Evolutionary conservation across 2,797 vertebrate genomes (phyloP).

Genomic region (Perodicticus potto): DNA sequence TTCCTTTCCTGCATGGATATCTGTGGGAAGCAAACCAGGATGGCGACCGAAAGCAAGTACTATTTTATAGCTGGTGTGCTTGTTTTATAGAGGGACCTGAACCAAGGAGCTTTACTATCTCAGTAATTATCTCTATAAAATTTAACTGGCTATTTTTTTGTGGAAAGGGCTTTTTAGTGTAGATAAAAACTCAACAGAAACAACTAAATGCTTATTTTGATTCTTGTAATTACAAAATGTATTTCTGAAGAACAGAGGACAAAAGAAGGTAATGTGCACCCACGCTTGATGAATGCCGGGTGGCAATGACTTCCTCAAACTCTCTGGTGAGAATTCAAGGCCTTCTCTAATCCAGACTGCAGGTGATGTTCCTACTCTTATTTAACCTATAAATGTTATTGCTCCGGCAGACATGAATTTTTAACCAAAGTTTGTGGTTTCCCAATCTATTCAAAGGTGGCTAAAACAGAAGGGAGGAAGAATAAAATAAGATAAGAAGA

Average conservation of each 20-base stretch:
- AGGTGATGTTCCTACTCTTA: background rate
- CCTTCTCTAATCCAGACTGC: background rate
- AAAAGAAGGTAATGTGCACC: background rate
- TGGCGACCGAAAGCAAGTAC: background rate
- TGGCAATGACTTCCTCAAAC: background rate
- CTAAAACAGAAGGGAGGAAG: background rate
- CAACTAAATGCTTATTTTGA: slow-evolving; percentile 33
- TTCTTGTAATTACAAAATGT: background rate
- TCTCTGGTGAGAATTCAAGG: background rate
- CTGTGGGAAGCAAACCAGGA: background rate
- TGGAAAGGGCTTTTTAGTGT: background rate
- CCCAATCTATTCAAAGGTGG: background rate
- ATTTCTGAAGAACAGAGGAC: background rate
- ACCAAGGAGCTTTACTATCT: background rate
- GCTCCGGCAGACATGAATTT: background rate
- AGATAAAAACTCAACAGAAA: slow-evolving; percentile 42
- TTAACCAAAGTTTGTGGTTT: background rate
- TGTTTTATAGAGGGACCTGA: background rate
- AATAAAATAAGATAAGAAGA: background rate
- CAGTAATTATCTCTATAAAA: slow-evolving; percentile 15
- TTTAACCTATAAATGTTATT: background rate
- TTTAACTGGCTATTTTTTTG: background rate
- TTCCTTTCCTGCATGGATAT: background rate
- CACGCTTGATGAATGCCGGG: background rate
- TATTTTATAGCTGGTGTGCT: background rate